phyloP scores from a whole-genome alignment of 2,113 vertebrate species.

The Corythaixoides concolor region DNA sequence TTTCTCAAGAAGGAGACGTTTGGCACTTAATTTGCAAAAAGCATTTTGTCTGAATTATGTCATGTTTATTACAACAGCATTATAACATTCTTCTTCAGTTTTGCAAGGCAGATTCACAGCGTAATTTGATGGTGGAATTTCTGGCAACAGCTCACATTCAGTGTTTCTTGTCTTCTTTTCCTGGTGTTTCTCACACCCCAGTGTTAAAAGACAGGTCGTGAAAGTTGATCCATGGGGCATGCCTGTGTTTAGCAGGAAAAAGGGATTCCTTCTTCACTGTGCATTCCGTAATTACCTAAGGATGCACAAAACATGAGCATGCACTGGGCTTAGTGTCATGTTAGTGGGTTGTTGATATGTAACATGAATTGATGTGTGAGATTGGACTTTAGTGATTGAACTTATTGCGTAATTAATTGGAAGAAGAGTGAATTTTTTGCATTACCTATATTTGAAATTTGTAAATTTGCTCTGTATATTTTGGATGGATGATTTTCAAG shows the following conservation, averaged over 20 bases:
- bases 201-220: neutral
- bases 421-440: neutral
- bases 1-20: constrained; percentile 10
- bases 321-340: neutral
- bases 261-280: neutral
- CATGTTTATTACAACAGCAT: neutral
- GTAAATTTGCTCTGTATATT: neutral
- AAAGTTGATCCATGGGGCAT: neutral
- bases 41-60: constrained; percentile 32
- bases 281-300: neutral
- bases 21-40: constrained; percentile 42
- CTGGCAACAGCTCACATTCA: neutral
- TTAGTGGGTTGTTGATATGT: neutral
- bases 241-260: neutral
- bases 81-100: neutral
- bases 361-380: neutral
- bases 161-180: neutral
- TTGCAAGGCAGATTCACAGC: neutral
- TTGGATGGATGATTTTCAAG: neutral
- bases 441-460: constrained; percentile 14
- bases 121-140: neutral
- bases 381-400: neutral
- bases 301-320: neutral
- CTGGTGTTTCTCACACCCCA: neutral
- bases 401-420: neutral